Evolutionary conservation across 2,888 invertebrate genomes (phyloP).

Genomic region (Drosophila birchii): DNA sequence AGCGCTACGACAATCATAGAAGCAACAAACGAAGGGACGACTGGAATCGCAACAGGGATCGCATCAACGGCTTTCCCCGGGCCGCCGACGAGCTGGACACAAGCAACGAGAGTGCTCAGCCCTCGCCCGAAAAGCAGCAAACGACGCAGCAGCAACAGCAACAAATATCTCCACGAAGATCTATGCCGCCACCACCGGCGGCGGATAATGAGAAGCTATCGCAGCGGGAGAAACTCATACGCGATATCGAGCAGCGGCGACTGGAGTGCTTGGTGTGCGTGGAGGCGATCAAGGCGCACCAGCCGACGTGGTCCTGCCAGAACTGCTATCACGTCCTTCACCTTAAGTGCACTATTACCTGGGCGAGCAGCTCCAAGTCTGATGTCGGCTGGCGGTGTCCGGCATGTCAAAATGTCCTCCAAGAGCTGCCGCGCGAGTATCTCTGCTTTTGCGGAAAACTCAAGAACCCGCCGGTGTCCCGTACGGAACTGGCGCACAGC

Average conservation of each 20-base stretch:
- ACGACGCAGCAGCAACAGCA: conserved; percentile 50
- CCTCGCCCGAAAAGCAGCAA: conserved; percentile 81
- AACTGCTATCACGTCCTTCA: conserved; percentile 97
- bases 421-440: conserved; percentile 91
- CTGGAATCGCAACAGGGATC: conserved; percentile 83
- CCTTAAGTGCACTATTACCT: conserved; percentile 94
- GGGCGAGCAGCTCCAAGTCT: conserved; percentile 93
- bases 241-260: conserved; percentile 92
- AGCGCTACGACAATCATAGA: conserved; percentile 83
- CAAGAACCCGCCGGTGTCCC: conserved; percentile 90
- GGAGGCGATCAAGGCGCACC: conserved; percentile 91
- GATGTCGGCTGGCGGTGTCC: conserved; percentile 97
- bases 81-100: conserved; percentile 80
- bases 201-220: conserved; percentile 86
- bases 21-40: conserved; percentile 83
- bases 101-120: conserved; percentile 80
- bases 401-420: conserved; percentile 94
- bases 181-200: conserved; percentile 30
- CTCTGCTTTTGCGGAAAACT: conserved; percentile 95
- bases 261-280: conserved; percentile 98
- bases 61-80: conserved; percentile 79
- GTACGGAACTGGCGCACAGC: conserved; percentile 93
- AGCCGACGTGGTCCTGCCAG: conserved; percentile 95
- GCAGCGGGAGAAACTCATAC: conserved; percentile 93
- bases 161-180: conserved; percentile 57